phyloP scores from a whole-genome alignment of 2,113 vertebrate species.

The Triplophysa siluroides region DNA sequence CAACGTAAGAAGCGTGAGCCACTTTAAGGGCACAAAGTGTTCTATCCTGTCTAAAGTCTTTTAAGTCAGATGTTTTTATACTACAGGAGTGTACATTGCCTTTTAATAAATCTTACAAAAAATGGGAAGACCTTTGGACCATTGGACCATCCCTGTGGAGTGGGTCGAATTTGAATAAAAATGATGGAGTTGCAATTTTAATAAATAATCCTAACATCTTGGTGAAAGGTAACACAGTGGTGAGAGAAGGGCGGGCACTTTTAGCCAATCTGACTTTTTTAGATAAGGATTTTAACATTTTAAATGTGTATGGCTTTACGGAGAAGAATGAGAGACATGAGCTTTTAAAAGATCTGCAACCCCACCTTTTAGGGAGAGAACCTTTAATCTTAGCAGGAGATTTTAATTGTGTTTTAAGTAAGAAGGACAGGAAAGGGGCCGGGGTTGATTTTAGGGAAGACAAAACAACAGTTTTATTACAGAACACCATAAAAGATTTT shows the following conservation, averaged over 20 bases:
- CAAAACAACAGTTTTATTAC: too few relatives aligned
- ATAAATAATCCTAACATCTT: conserved; percentile 15
- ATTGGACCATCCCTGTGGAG: conserved; percentile 40
- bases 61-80: conserved; percentile 36
- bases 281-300: conserved; percentile 14
- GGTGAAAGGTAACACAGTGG: conserved; percentile 48
- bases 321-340: neutral
- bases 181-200: conserved; percentile 15
- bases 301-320: conserved; percentile 42
- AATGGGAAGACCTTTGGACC: conserved; percentile 33
- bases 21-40: conserved; percentile 9
- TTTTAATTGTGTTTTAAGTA: too few relatives aligned
- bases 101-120: neutral
- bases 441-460: too few relatives aligned
- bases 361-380: conserved; percentile 14
- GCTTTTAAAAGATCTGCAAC: conserved; percentile 19
- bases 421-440: too few relatives aligned
- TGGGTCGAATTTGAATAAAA: neutral
- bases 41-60: neutral
- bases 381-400: neutral
- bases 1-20: conserved; percentile 31
- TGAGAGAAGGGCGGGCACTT: conserved; percentile 23
- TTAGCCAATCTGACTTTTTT: conserved; percentile 21
- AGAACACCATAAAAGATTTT: neutral
- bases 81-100: neutral